phyloP scores from a whole-genome alignment of 2,113 vertebrate genomes.

The Barbus barbus region DNA sequence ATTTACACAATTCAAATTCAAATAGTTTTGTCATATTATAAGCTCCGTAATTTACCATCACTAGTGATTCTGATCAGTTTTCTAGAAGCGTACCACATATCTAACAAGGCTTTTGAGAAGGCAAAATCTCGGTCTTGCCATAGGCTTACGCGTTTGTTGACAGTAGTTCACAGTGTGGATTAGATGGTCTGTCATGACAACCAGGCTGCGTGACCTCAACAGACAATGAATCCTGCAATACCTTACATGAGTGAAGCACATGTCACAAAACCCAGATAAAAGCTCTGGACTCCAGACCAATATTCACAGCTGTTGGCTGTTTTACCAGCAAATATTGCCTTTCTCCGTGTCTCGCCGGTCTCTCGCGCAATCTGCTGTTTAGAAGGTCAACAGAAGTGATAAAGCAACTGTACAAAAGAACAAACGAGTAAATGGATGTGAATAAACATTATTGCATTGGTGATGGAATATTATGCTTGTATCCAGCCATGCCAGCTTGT shows the following conservation, averaged over 20 bases:
- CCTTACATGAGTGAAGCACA: slow-evolving; percentile 10
- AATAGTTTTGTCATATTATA: too few species aligned
- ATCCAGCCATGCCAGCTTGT: slow-evolving; percentile 42
- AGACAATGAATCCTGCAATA: slow-evolving; percentile 6
- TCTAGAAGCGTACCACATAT: too few species aligned
- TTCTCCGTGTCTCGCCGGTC: neutral
- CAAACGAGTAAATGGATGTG: slow-evolving; percentile 36
- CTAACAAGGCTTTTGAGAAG: neutral
- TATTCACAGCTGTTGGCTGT: neutral
- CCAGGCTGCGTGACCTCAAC: neutral
- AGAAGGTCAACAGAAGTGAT: slow-evolving; percentile 45
- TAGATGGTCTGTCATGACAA: slow-evolving; percentile 3
- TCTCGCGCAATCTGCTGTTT: slow-evolving; percentile 17
- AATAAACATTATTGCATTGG: slow-evolving; percentile 46
- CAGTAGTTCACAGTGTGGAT: slow-evolving; percentile 6
- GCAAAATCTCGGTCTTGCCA: neutral
- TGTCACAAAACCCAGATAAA: neutral
- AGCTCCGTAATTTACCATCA: too few species aligned
- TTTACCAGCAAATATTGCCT: slow-evolving; percentile 6
- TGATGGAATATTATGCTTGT: slow-evolving; percentile 41
- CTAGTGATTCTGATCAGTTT: too few species aligned
- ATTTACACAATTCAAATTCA: too few species aligned
- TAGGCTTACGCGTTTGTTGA: neutral
- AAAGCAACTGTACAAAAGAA: slow-evolving; percentile 37
- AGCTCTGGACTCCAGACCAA: neutral